Evolutionary conservation across 2,113 vertebrate species (phyloP).

Genomic region (Archocentrus centrarchus): DNA sequence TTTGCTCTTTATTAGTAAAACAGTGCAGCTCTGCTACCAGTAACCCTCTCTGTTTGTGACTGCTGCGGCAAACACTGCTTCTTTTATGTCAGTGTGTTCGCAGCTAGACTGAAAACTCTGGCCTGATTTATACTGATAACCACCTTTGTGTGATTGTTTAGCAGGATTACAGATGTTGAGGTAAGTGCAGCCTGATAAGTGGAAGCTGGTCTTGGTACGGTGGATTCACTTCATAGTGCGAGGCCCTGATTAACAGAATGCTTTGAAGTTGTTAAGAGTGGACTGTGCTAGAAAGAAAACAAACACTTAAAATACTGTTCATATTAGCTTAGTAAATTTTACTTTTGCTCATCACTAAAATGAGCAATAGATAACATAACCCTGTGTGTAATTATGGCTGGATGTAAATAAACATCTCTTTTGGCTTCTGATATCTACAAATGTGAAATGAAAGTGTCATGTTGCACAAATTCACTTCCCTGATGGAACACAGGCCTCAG

Average conservation of each 20-base stretch:
- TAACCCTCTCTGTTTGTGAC: background rate
- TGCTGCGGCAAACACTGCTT: background rate
- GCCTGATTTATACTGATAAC: background rate
- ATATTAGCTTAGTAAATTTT: slow-evolving; percentile 1
- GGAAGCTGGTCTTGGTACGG: background rate
- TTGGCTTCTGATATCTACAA: background rate
- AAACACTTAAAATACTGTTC: background rate
- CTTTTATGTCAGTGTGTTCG: background rate
- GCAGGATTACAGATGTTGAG: background rate
- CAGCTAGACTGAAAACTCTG: background rate
- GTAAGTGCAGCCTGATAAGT: background rate
- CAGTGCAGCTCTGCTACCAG: background rate
- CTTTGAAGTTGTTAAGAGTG: background rate
- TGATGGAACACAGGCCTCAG: background rate
- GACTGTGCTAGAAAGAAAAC: background rate
- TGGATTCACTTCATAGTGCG: background rate
- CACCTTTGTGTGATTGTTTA: background rate
- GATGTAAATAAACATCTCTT: background rate
- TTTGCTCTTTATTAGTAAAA: background rate
- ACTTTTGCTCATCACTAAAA: background rate
- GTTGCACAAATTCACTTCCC: slow-evolving; percentile 1
- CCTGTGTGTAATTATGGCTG: background rate
- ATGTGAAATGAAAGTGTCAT: background rate
- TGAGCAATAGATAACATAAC: background rate
- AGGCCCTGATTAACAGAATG: background rate